A percentile compares a stretch with the other conserved stretches of the same genome.
Conservation (phyloP, 2,888 invertebrate species). For the Xestia sexstrigata region DNA sequence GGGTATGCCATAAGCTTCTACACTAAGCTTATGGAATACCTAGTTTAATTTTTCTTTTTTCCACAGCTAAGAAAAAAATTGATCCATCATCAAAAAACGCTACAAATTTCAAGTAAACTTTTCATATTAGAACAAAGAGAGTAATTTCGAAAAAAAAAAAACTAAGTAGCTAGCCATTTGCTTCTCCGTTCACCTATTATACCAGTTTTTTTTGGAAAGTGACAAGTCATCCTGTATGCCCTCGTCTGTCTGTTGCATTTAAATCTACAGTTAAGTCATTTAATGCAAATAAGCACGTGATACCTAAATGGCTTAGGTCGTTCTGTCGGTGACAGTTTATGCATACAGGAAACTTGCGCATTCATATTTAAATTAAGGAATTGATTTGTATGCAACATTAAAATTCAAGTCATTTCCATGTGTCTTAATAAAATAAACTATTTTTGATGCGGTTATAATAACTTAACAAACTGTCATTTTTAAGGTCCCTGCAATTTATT, state of each 20-base stretch:
- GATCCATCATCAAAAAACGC: no score
- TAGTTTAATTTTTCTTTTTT: no score
- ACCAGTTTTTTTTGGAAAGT: no score
- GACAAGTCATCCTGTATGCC: no score
- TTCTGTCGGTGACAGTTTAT: conserved; percentile 7
- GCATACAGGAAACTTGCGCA: conserved; percentile 21
- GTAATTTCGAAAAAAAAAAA: no score
- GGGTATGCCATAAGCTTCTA: no score
- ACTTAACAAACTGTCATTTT: not conserved
- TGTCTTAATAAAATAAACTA: not conserved
- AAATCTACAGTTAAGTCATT: not conserved
- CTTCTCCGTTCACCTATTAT: no score
- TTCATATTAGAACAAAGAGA: no score
- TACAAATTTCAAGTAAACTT: no score
- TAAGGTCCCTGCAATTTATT: not conserved
- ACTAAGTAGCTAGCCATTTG: no score
- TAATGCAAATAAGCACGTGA: conserved; percentile 24
- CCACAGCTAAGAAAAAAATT: no score
- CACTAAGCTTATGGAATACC: no score
- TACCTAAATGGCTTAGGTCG: conserved; percentile 8
- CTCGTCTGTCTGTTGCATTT: not conserved
- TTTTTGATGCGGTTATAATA: not conserved
- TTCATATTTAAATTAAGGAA: conserved; percentile 26
- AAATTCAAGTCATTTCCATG: conserved; percentile 9
- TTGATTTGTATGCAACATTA: conserved; percentile 24